Conservation (phyloP, 2,888 invertebrate species). For the Cyclophora punctaria region DNA sequence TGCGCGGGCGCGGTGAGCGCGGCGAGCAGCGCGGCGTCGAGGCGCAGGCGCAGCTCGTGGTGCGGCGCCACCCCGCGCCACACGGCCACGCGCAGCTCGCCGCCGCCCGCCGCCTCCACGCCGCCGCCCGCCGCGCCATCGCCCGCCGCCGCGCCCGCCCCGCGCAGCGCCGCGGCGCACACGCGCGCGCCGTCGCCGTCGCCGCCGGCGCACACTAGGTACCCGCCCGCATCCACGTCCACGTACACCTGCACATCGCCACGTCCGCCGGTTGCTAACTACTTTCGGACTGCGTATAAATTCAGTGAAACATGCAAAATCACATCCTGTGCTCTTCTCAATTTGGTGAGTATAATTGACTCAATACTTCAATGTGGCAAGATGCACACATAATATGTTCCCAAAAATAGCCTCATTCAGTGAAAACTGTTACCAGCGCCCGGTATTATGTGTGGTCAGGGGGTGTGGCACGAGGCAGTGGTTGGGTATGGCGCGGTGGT, state of each 20-base stretch:
- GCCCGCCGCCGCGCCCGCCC: conserved; percentile 66
- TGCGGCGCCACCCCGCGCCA: conserved; percentile 68
- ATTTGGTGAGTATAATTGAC: too few relatives aligned
- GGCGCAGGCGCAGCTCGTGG: conserved; percentile 87
- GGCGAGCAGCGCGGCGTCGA: conserved; percentile 83
- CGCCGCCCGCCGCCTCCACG: conserved; percentile 14
- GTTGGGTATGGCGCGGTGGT: not conserved
- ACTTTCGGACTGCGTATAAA: conserved; percentile 2
- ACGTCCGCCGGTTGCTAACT: not conserved
- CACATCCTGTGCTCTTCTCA: too few relatives aligned
- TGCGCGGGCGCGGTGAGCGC: conserved; percentile 80
- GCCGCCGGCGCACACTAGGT: conserved; percentile 17
- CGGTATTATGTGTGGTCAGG: too few relatives aligned
- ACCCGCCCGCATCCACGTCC: conserved; percentile 34
- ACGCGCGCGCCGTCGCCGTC: conserved; percentile 28
- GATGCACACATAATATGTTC: too few relatives aligned
- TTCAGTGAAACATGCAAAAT: too few relatives aligned
- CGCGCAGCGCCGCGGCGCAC: conserved; percentile 51
- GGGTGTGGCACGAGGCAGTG: too few relatives aligned
- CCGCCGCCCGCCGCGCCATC: conserved; percentile 29
- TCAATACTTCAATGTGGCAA: too few relatives aligned
- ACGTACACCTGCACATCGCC: conserved; percentile 32
- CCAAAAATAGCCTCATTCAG: too few relatives aligned
- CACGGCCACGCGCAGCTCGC: conserved; percentile 44
- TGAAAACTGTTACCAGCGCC: too few relatives aligned